These are phyloP conservation scores for Zeus faber DNA, from an alignment of 2,113 vertebrate genomes.

Conservation along the genomic window DNA sequence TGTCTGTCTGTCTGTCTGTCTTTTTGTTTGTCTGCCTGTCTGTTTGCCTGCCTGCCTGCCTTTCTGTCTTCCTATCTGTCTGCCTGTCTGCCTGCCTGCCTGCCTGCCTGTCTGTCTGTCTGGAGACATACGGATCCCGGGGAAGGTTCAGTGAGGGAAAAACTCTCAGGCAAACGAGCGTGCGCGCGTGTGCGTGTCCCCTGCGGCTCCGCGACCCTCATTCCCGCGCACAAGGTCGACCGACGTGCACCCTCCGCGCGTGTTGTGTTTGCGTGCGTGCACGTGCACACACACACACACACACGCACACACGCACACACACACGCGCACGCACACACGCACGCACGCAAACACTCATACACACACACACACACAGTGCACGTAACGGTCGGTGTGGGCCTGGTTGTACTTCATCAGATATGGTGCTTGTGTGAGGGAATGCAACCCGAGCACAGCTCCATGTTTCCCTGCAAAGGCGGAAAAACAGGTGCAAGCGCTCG, in stretches of 20 bases:
- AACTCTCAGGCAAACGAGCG: too few relatives aligned
- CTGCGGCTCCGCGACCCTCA: constrained; percentile 15
- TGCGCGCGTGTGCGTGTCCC: too few relatives aligned
- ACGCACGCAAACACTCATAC: neutral
- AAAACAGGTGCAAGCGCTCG: too few relatives aligned
- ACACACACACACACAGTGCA: constrained; percentile 5
- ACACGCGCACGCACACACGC: neutral
- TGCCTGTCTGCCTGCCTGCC: too few relatives aligned
- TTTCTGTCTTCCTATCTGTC: too few relatives aligned
- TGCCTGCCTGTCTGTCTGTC: too few relatives aligned
- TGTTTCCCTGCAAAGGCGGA: too few relatives aligned
- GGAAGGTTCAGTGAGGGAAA: too few relatives aligned
- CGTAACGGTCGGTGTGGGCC: constrained; percentile 29
- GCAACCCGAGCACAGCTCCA: neutral
- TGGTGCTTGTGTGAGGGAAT: constrained; percentile 15
- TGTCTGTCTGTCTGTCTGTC: too few relatives aligned
- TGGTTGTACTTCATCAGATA: constrained; percentile 15
- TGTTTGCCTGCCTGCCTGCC: too few relatives aligned
- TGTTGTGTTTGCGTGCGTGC: neutral
- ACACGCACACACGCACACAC: neutral
- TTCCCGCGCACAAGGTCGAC: neutral
- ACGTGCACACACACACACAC: neutral
- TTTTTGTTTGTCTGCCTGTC: too few relatives aligned
- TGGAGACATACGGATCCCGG: too few relatives aligned
- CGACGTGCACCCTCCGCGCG: neutral